Conservation (phyloP, 2,888 invertebrate species). For the Stenodera caucasica region DNA sequence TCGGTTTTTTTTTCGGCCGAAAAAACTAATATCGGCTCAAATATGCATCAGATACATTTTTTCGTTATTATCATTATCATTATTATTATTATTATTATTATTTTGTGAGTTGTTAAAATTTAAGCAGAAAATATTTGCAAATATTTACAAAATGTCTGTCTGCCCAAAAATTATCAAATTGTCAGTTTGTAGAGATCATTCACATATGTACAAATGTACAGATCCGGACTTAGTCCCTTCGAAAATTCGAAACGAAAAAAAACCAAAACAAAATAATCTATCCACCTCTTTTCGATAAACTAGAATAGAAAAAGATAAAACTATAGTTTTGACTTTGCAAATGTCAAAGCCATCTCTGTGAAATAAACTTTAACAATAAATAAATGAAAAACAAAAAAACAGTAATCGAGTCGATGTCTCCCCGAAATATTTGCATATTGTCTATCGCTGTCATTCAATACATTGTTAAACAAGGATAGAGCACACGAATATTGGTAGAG, state of each 20-base stretch:
- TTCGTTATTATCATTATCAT: too few relatives aligned
- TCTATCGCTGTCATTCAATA: not conserved
- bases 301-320: not conserved
- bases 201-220: not conserved
- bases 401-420: conserved; percentile 11
- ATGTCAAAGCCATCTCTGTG: conserved; percentile 1
- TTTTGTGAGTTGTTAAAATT: too few relatives aligned
- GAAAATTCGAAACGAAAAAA: conserved; percentile 1
- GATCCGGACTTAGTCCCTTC: too few relatives aligned
- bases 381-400: too few relatives aligned
- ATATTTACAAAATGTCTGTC: conserved; percentile 7
- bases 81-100: too few relatives aligned
- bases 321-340: not conserved
- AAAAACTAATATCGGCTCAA: too few relatives aligned
- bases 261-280: too few relatives aligned
- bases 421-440: conserved; percentile 13
- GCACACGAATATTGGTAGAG: conserved; percentile 7
- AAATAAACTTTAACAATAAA: too few relatives aligned
- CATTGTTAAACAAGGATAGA: conserved; percentile 22
- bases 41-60: not conserved
- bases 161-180: conserved; percentile 3
- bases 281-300: conserved; percentile 27
- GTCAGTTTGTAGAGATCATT: conserved; percentile 3
- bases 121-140: conserved; percentile 4
- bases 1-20: too few relatives aligned